phyloP scores from a whole-genome alignment of 2,888 invertebrate genomes.

The Romanomermis culicivorax region DNA sequence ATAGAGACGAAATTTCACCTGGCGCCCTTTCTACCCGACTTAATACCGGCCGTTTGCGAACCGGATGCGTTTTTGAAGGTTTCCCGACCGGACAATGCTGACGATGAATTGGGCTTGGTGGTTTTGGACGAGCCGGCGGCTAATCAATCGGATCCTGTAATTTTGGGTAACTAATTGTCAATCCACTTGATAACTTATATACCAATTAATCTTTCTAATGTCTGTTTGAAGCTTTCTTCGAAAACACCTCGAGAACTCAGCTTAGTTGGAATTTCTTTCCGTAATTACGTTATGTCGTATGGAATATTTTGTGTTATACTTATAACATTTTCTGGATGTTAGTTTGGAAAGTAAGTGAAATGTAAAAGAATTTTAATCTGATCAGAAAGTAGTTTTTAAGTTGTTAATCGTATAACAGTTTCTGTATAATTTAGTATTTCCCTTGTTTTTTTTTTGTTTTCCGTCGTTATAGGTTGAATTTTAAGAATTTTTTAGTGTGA shows the following conservation, averaged over 20 bases:
- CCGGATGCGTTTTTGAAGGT: constrained; percentile 88
- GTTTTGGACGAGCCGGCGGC: constrained; percentile 86
- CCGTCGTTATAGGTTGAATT: too few species aligned
- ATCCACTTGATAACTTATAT: not conserved
- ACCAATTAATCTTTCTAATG: not conserved
- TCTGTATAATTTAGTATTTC: too few species aligned
- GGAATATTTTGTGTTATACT: too few species aligned
- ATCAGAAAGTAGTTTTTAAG: too few species aligned
- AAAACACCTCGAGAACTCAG: constrained; percentile 15
- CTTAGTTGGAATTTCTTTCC: constrained; percentile 20
- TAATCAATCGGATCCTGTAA: constrained; percentile 80
- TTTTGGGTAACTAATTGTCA: constrained; percentile 27
- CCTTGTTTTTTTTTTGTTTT: too few species aligned
- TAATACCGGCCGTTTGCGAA: constrained; percentile 90
- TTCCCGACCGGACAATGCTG: constrained; percentile 46
- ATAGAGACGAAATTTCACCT: constrained; percentile 70
- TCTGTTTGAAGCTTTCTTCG: not conserved
- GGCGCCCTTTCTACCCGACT: constrained; percentile 84
- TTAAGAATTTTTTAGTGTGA: too few species aligned
- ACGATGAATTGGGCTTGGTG: constrained; percentile 20
- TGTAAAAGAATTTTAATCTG: too few species aligned
- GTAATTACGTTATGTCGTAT: too few species aligned
- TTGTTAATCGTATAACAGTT: too few species aligned
- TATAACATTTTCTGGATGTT: too few species aligned
- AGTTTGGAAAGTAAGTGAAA: too few species aligned